Base-by-base conservation (phyloP, 2,888 invertebrate genomes). In the Griposia aprilina region DNA sequence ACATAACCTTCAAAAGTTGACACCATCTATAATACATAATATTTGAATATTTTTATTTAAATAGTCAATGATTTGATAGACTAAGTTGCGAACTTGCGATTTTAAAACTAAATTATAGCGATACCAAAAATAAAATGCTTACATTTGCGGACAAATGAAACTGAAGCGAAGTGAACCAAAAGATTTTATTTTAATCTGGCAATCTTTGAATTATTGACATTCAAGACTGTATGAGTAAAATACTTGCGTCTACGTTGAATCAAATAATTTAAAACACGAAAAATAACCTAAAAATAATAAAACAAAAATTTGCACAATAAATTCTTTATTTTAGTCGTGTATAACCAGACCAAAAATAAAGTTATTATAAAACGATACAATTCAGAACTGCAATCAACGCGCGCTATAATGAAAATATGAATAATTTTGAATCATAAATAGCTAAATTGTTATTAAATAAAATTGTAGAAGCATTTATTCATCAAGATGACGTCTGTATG, bases 401-500 rank as follows among this genome's bases (percentile, higher is more conserved):
- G 48, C 5, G 7, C 7, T 71, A 23, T 23, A 23, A n/a, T 8
- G n/a, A 23, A 23, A 68, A 62, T 66, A 84, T 76, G 75, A 36
- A 65, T 36, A 23, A 60, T 57, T 62, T 66, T 45, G n/a, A 52
- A 57, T 26, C 13, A 0, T 74, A 41, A n/a, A 62, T 20, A 41
- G 3, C 41, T 8, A 17, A 63, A 45, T 71, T 67, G 23, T 62
- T 62, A 26, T 72, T 60, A 30, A 65, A 10, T 41, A 63, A 3
- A 65, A 73, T 74, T 60, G 50, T 65, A 67, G 26, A 71, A 78
- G 75, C 1, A 60, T 69, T 57, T 57, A 69, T 36, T 50, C 23
- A 66, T 13, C 69, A 84, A 87, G 83, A 96, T 96, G 96, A 94
- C 92, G 82, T 92, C 95, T 79, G 87, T 95, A 88, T 96, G 96